Evolutionary conservation across 2,797 vertebrate genomes (phyloP).

Genomic region (Centroberyx gerrardi): DNA sequence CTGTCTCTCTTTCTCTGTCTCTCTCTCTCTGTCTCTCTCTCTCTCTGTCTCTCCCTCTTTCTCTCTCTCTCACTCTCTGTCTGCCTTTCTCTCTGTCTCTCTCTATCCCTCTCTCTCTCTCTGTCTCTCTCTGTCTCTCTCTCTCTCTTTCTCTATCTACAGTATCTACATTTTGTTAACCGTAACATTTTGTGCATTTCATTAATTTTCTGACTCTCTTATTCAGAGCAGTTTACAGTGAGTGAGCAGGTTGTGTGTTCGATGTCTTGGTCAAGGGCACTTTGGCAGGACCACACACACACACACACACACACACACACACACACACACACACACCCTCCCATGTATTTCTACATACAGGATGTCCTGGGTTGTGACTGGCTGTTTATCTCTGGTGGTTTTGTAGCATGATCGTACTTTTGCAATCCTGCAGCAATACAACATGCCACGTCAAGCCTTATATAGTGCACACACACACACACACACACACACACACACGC

Average conservation of each 20-base stretch:
- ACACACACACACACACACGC: background rate
- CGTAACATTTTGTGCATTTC: background rate
- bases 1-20: too few species aligned
- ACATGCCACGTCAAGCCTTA: slow-evolving; percentile 5
- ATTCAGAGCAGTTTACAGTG: too few species aligned
- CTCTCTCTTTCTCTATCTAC: background rate
- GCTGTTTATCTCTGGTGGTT: slow-evolving; percentile 57
- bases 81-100: too few species aligned
- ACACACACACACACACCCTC: too few species aligned
- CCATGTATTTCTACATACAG: slow-evolving; percentile 63
- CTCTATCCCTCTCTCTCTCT: too few species aligned
- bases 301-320: too few species aligned
- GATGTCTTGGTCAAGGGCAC: background rate
- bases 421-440: slow-evolving; percentile 48
- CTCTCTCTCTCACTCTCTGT: too few species aligned
- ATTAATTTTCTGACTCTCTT: slow-evolving; percentile 22
- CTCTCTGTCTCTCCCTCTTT: too few species aligned
- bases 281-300: slow-evolving; percentile 1
- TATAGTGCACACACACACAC: background rate
- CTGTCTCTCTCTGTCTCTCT: background rate
- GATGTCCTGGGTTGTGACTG: slow-evolving; percentile 71
- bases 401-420: slow-evolving; percentile 35
- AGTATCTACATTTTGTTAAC: too few species aligned
- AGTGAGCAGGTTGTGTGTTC: background rate
- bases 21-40: too few species aligned